These are phyloP conservation scores for Holothuria leucospilota DNA, from an alignment of 53 echinoderm and acorn worm genomes.

Conservation along the genomic window DNA sequence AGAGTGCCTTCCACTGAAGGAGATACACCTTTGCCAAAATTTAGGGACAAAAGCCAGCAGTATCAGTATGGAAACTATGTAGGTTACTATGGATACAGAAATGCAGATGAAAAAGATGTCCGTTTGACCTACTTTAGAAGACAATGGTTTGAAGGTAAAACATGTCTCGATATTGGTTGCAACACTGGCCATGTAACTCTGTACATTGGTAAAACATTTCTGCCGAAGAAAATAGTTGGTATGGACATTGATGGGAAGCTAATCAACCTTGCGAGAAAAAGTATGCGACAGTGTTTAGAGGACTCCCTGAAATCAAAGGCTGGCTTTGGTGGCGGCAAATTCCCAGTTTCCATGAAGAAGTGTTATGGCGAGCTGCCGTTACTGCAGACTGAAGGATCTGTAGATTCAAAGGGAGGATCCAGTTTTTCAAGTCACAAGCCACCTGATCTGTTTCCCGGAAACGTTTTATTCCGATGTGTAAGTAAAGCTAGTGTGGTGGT, in stretches of 20 bases:
- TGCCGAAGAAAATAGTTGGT: conserved; percentile 83
- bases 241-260: conserved; percentile 91
- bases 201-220: conserved; percentile 74
- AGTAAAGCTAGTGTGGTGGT: conserved; percentile 49
- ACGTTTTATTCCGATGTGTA: conserved; percentile 97
- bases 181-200: conserved; percentile 97
- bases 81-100: conserved; percentile 96
- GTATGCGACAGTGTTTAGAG: conserved; percentile 78
- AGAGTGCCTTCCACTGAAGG: conserved; percentile 76
- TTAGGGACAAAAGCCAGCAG: conserved; percentile 76
- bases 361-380: conserved; percentile 70
- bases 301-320: conserved; percentile 36
- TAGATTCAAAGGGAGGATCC: not conserved
- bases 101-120: conserved; percentile 81
- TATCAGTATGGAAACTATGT: conserved; percentile 97
- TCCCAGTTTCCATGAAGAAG: conserved; percentile 85
- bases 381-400: not conserved
- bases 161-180: conserved; percentile 96
- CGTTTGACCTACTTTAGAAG: conserved; percentile 70
- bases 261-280: conserved; percentile 89
- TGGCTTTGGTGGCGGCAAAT: conserved; percentile 55
- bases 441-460: conserved; percentile 62
- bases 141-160: conserved; percentile 91
- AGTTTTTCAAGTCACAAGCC: not conserved
- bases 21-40: conserved; percentile 72